phyloP scores from a whole-genome alignment of 2,797 vertebrate genomes.

The Takifugu rubripes region DNA sequence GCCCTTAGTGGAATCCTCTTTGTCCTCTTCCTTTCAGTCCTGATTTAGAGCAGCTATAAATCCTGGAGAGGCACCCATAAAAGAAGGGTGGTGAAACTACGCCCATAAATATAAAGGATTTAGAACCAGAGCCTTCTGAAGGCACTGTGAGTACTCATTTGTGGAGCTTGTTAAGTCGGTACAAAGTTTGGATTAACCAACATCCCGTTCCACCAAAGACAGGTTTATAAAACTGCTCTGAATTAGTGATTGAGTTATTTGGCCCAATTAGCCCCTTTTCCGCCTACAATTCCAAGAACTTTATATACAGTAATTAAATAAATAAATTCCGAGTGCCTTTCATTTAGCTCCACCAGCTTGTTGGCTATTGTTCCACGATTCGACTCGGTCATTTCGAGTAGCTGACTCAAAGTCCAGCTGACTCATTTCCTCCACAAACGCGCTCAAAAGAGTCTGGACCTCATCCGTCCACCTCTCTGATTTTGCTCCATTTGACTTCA shows the following conservation, averaged over 20 bases:
- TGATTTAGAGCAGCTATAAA: constrained; percentile 71
- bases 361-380: too few relatives aligned
- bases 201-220: background rate
- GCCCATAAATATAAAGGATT: constrained; percentile 70
- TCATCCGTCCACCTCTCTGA: too few relatives aligned
- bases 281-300: too few relatives aligned
- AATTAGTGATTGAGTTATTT: background rate
- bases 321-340: too few relatives aligned
- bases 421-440: too few relatives aligned
- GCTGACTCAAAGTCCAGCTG: too few relatives aligned
- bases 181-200: constrained; percentile 25
- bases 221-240: background rate
- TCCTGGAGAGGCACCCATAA: constrained; percentile 69
- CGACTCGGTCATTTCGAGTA: too few relatives aligned
- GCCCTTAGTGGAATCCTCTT: constrained; percentile 59
- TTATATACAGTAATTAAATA: too few relatives aligned
- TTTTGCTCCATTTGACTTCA: too few relatives aligned
- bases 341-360: too few relatives aligned
- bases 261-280: too few relatives aligned
- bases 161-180: constrained; percentile 56
- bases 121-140: constrained; percentile 55
- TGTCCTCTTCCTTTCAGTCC: constrained; percentile 72
- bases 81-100: constrained; percentile 60
- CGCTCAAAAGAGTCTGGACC: too few relatives aligned
- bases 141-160: constrained; percentile 55